These are phyloP conservation scores for Okamejei kenojei DNA, from an alignment of 2,797 vertebrate genomes.

Conservation along the genomic window DNA sequence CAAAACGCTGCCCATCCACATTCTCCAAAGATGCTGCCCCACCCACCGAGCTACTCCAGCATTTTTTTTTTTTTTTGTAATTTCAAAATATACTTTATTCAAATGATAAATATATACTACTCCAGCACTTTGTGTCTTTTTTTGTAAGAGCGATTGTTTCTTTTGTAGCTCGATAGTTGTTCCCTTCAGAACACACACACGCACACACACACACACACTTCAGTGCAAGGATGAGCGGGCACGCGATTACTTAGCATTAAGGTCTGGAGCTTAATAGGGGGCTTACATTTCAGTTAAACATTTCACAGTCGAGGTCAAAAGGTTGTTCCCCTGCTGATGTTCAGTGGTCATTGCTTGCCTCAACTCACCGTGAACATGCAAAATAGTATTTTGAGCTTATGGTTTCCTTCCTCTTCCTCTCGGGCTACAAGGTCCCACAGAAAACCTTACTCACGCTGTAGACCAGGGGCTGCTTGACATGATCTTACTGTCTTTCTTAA, in stretches of 20 bases:
- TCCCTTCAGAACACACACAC: too few relatives aligned
- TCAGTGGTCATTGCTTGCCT: not conserved
- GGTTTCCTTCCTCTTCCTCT: not conserved
- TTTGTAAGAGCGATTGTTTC: not conserved
- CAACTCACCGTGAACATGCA: not conserved
- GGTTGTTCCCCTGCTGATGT: not conserved
- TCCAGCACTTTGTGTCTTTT: too few relatives aligned
- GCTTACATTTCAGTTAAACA: not conserved
- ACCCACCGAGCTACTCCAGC: too few relatives aligned
- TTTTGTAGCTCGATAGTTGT: not conserved
- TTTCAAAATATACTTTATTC: too few relatives aligned
- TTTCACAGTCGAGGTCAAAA: conserved; percentile 14
- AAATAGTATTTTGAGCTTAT: not conserved
- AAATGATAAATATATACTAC: too few relatives aligned
- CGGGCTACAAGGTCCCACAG: not conserved
- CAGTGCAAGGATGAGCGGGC: not conserved
- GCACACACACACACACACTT: too few relatives aligned
- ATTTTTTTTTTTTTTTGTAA: too few relatives aligned
- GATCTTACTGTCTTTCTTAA: not conserved
- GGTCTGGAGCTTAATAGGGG: not conserved
- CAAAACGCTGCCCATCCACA: too few relatives aligned
- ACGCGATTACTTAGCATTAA: not conserved
- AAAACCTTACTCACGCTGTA: too few relatives aligned
- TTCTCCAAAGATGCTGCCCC: too few relatives aligned
- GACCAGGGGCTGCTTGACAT: too few relatives aligned